These are phyloP conservation scores for Aphelinus certus DNA, from an alignment of 1,140 invertebrate species.

Conservation along the genomic window DNA sequence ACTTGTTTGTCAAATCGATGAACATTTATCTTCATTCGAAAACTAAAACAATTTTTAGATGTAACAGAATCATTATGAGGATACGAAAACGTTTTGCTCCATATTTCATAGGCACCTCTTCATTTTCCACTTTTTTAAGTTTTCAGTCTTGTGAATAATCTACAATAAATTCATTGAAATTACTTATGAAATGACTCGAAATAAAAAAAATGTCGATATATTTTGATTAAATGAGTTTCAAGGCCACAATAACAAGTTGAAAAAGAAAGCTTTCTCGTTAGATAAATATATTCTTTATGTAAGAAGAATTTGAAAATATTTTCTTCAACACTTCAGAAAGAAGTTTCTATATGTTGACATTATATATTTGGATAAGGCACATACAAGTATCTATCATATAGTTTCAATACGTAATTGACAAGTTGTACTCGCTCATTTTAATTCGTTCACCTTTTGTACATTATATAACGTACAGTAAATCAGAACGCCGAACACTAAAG, in stretches of 20 bases:
- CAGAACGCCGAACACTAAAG: background rate
- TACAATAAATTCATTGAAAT: conserved; percentile 24
- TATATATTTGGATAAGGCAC: conserved; percentile 9
- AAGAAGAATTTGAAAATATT: background rate
- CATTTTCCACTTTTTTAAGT: conserved; percentile 6
- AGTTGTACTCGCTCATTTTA: conserved; percentile 8
- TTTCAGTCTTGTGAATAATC: conserved; percentile 34
- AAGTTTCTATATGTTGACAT: no score
- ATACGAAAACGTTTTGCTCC: conserved; percentile 1
- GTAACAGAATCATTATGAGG: conserved; percentile 1
- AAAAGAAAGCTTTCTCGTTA: background rate
- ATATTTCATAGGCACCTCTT: conserved; percentile 8
- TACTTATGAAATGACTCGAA: conserved; percentile 12
- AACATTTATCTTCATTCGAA: conserved; percentile 24
- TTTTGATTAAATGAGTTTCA: conserved; percentile 23
- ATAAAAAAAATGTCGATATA: conserved; percentile 6
- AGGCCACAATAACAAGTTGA: background rate
- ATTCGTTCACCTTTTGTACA: conserved; percentile 6
- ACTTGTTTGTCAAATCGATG: conserved; percentile 23
- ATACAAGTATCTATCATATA: conserved; percentile 2
- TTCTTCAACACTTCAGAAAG: background rate
- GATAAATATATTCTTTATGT: background rate
- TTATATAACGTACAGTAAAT: conserved; percentile 1
- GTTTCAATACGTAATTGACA: conserved; percentile 7
- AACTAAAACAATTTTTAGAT: background rate